Base-by-base conservation (phyloP, 1,140 invertebrate genomes). In the Formica selysi region DNA sequence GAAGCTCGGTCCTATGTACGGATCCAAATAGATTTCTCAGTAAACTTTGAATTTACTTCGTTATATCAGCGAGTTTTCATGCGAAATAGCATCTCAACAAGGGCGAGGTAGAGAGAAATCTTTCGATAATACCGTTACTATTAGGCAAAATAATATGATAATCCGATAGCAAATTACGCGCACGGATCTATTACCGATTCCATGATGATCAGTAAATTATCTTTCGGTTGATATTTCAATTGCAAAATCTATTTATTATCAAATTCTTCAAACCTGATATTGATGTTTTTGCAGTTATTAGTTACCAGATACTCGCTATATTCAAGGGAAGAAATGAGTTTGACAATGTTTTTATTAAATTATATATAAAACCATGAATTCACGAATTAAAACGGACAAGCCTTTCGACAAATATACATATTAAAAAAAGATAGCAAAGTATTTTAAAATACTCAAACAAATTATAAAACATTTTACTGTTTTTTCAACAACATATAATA, bases 161-260 rank as follows among this genome's bases (percentile, higher is more conserved):
- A 71, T 71, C 44, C 26, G 19, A 54, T 71, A 19, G 68, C 26
- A 71, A 51, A 48, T 54, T 51, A 71, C 16, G 8, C 22, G 38
- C 13, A 41, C 22, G 22, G 26, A 71, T 71, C 44, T n/a, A 51
- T 19, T 51, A 51, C 16, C 48, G 26, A 29, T 44, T 54, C 8
- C 26, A 7, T 8, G 13, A 8, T 71, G 44, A 13, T 70, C 7
- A 41, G 8, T 71, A 29, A 71, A 51, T 51, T 32, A 71, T 71
- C 16, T 44, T n/a, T 68, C 5, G 38, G 5, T 26, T 26, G 67
- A 48, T 48, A 38, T 16, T 65, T 65, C 32, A 41, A 41, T n/a
- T 44, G n/a, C 67, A 2, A 32, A 26, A 26, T 11, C 11, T 3
- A 7, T 68, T 44, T 44, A 48, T 48, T 48, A 48, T 51, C 16